Conservation (phyloP, 2,797 vertebrate genomes). For the Anguilla pacifica region DNA sequence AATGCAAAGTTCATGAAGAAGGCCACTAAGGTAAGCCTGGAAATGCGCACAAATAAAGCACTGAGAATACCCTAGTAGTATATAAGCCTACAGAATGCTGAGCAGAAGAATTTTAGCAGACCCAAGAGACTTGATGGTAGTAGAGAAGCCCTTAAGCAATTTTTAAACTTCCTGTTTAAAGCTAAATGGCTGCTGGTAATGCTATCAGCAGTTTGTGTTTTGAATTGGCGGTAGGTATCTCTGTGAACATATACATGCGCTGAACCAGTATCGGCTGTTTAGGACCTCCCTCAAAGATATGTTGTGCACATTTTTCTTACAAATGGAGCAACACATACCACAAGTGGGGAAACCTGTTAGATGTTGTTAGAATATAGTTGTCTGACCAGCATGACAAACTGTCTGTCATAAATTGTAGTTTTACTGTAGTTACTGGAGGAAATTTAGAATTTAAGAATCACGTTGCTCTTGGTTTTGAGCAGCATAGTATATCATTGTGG, state of each 20-base stretch:
- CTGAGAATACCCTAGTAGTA: no score
- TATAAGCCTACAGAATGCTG: no score
- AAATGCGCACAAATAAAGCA: neutral
- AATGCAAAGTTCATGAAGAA: conserved; percentile 97
- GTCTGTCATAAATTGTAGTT: neutral
- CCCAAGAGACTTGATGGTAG: neutral
- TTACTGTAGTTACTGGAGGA: neutral
- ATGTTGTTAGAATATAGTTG: neutral
- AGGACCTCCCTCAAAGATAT: no score
- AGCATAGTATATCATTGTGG: neutral
- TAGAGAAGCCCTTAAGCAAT: no score
- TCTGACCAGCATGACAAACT: neutral
- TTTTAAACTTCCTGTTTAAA: no score
- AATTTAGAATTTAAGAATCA: neutral
- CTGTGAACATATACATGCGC: conserved; percentile 27
- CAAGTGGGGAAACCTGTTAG: neutral
- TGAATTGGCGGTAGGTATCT: conserved; percentile 28
- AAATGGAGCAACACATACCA: neutral
- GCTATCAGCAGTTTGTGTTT: neutral
- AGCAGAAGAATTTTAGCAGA: neutral
- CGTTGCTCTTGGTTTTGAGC: neutral
- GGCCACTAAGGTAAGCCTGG: conserved; percentile 83
- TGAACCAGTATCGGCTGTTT: neutral
- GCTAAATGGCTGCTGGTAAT: neutral
- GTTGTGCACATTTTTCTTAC: neutral